Base-by-base conservation (phyloP, 2,113 vertebrate genomes). In the Trinectes maculatus region DNA sequence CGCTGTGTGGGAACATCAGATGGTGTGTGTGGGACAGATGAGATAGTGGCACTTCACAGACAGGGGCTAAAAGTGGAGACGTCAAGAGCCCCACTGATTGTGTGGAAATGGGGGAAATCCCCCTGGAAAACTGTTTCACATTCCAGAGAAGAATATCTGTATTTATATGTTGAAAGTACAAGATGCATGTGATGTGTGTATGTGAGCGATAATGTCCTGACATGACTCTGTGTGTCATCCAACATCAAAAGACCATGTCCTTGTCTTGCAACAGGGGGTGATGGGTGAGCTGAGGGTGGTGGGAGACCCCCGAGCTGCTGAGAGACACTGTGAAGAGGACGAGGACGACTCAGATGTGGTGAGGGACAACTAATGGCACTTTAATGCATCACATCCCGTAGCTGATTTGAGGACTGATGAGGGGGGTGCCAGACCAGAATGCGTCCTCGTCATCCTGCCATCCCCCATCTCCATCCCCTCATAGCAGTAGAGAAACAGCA, bases 301-400 rank as follows among this genome's bases (percentile, higher is more conserved):
- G 42, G 91, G 88, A 51, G 93, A 97, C 85, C 93, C 95, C 0
- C 86, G 65, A 1, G 94, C 91, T 0, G 95, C 95, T 0, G 93
- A 93, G 42, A 75, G 19, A 18, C 93, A 93, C 66, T 99, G 98
- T 4, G 93, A 95, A 49, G 97, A 97, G 8, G 95, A 95, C 0
- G 95, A 91, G 8, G 96, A 98, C 1, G 96, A 98, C 18, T 72
- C 87, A 0, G 95, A 96, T 0, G 87, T 88, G 88, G 98, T 99
- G 85, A 95, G 95, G 59, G 21, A 26, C 25, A 47, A 0, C 8
- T 15, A 18, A 28, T 48, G 24, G 1, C n/a, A 22, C 13, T 33
- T 12, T 21, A 24, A 26, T 8, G 11, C 5, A 11, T 29, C 3
- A 16, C 26, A 33, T 36, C 15, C 26, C 16, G 24, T 16, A 8